Evolutionary conservation across 1,140 invertebrate genomes (phyloP), one percentile per base, ranked within the genome.

Genomic region (Drosophila leontia): DNA sequence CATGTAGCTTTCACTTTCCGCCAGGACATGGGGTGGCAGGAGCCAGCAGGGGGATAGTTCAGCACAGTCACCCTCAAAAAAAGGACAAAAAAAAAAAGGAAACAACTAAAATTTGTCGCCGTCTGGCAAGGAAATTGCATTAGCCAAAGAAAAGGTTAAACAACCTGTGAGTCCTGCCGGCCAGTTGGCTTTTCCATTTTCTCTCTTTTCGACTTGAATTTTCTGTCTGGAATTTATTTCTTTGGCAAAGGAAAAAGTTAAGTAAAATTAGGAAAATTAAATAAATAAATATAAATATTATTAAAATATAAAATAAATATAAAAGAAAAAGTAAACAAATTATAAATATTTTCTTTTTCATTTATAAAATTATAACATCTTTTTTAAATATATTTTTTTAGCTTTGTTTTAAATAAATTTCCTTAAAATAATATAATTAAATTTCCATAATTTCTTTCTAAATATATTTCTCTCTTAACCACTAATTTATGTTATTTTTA

Each of bases 121-220:
- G 83, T 87, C 83, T 87, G 83, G 83, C 79, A 77, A 77, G 83
- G 80, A 87, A 87, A 87, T 87, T 87, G 80, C 83, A 87, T 87
- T 87, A 87, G 62, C 44, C 56, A 37, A 74, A 79, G 51, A 61
- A 82, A 74, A 82, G 63, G 65, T 58, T 60, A 60, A 80, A 50
- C 67, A 74, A 62, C 80, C 63, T 56, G 50, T 23, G 44, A 57
- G 39, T 55, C 53, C 45, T 50, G 34, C 65, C 69, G 71, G 32
- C 53, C 51, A 45, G 26, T 60, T 29, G 51, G 11, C 45, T 35
- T 71, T 35, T 41, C 35, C 41, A 17, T n/a, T 12, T 29, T 29
- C 5, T 41, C 44, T 32, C 26, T 37, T 37, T 45, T 80, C 74
- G 26, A 80, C 72, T 78, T 71, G 37, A 83, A 80, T 80, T 68